These are phyloP conservation scores for Prorops nasuta DNA, from an alignment of 1,140 invertebrate genomes.

Conservation along the genomic window DNA sequence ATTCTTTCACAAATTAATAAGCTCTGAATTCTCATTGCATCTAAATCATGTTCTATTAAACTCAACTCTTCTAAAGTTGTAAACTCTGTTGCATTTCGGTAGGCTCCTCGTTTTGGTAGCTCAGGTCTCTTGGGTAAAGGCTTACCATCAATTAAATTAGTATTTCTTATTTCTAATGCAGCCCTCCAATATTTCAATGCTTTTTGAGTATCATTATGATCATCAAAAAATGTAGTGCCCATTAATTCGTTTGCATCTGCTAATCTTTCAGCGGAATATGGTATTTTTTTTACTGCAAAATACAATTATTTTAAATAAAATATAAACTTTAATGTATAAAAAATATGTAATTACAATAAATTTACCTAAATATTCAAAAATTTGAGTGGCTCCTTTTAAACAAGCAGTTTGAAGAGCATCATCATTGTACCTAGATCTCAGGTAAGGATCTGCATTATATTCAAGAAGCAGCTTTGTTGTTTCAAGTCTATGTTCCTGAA, in stretches of 20 bases:
- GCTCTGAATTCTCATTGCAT: constrained; percentile 79
- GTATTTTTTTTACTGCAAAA: constrained; percentile 40
- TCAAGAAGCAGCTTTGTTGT: constrained; percentile 80
- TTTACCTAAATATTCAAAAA: constrained; percentile 75
- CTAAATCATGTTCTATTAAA: constrained; percentile 70
- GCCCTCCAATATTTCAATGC: constrained; percentile 68
- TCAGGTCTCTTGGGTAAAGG: constrained; percentile 60
- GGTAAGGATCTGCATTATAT: constrained; percentile 76
- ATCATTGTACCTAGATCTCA: constrained; percentile 79
- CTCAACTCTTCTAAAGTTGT: constrained; percentile 69
- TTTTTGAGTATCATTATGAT: constrained; percentile 70
- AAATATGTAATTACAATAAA: constrained; percentile 27
- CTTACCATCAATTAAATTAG: constrained; percentile 28
- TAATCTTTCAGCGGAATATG: constrained; percentile 67
- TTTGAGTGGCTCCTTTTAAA: constrained; percentile 79
- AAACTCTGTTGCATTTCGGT: constrained; percentile 71
- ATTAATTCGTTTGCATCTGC: constrained; percentile 84
- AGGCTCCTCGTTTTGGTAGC: constrained; percentile 61
- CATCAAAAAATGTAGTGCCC: constrained; percentile 80
- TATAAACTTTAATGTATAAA: neutral
- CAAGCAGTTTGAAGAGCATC: constrained; percentile 89
- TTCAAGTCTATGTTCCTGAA: constrained; percentile 84
- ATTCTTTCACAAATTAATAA: constrained; percentile 81
- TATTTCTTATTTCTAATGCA: constrained; percentile 61
- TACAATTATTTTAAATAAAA: neutral